phyloP scores from a whole-genome alignment of 2,113 vertebrate species.

The Daboia siamensis region DNA sequence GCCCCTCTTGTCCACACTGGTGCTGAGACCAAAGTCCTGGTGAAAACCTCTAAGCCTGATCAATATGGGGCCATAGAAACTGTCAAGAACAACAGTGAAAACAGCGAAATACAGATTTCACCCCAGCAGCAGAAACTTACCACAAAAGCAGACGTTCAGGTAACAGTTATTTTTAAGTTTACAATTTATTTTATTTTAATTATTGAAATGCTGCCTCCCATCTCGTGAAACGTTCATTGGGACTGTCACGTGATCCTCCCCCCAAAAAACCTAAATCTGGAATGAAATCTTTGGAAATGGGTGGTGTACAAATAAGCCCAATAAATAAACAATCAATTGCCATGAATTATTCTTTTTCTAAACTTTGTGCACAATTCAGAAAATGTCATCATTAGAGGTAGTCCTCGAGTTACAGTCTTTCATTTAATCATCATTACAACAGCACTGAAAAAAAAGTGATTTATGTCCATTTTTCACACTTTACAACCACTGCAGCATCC shows the following conservation, averaged over 20 bases:
- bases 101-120: constrained; percentile 60
- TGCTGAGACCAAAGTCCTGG: constrained; percentile 33
- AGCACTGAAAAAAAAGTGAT: no score
- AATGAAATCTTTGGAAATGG: not conserved
- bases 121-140: constrained; percentile 60
- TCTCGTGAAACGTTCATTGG: not conserved
- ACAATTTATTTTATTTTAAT: not conserved
- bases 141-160: constrained; percentile 65
- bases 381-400: not conserved
- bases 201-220: not conserved
- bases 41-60: constrained; percentile 53
- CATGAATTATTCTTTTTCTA: not conserved
- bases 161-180: constrained; percentile 10
- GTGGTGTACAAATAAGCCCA: not conserved
- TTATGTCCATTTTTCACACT: no score
- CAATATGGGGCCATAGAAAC: constrained; percentile 76
- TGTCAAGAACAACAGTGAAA: constrained; percentile 61
- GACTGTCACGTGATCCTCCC: not conserved
- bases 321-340: not conserved
- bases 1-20: constrained; percentile 67
- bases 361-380: not conserved
- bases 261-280: not conserved
- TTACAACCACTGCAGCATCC: no score
- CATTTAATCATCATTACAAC: not conserved
- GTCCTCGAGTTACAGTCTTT: not conserved